These are phyloP conservation scores for Drosophila prosaltans DNA, from an alignment of 1,140 invertebrate species.

Conservation along the genomic window DNA sequence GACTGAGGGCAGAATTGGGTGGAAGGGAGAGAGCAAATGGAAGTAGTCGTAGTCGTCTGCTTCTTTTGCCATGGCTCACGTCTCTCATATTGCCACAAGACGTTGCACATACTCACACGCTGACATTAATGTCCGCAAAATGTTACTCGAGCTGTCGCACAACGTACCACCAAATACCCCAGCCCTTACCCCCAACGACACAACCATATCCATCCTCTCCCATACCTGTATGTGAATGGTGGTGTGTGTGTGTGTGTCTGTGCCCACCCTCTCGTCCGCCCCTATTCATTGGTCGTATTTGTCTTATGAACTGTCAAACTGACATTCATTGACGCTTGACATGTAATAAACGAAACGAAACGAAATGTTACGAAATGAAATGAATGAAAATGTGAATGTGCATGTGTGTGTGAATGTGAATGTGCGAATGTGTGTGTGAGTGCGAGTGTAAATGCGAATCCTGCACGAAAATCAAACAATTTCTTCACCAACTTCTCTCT, in stretches of 20 bases:
- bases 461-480: conserved; percentile 7
- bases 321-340: conserved; percentile 75
- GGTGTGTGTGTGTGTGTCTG: neutral
- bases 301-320: conserved; percentile 76
- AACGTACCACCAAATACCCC: conserved; percentile 15
- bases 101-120: conserved; percentile 48
- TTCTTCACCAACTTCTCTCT: neutral
- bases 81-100: conserved; percentile 53
- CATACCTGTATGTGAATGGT: neutral
- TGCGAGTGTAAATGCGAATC: conserved; percentile 24
- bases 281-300: conserved; percentile 64
- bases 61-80: conserved; percentile 33
- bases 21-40: conserved; percentile 29
- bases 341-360: conserved; percentile 70
- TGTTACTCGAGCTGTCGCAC: conserved; percentile 50
- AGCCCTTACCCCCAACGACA: neutral
- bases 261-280: neutral
- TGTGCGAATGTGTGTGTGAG: neutral
- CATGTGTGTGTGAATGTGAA: neutral
- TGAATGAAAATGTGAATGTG: conserved; percentile 30
- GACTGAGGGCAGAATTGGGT: conserved; percentile 2
- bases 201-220: neutral
- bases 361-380: conserved; percentile 40
- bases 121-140: conserved; percentile 68
- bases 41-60: neutral